Evolutionary conservation across 2,888 invertebrate species (phyloP).

Genomic region (Lycia hirtaria): DNA sequence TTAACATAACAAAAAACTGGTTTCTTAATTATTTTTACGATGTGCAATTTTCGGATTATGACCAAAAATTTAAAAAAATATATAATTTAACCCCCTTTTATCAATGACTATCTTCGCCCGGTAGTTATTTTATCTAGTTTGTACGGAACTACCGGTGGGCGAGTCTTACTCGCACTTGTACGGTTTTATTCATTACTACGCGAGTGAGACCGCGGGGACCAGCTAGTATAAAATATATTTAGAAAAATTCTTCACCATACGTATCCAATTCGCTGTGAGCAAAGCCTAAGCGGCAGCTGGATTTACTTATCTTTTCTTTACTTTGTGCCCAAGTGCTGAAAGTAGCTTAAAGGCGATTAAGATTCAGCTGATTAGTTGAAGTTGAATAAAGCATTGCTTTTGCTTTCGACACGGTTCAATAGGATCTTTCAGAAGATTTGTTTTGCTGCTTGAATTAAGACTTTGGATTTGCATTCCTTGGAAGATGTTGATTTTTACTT

Average conservation of each 20-base stretch:
- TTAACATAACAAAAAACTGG: no score
- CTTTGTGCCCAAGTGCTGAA: conserved; percentile 52
- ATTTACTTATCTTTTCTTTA: conserved; percentile 57
- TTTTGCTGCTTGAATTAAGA: conserved; percentile 9
- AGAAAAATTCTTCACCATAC: not conserved
- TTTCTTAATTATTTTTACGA: no score
- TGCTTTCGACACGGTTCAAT: conserved; percentile 41
- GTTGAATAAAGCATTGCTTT: conserved; percentile 57
- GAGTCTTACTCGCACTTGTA: no score
- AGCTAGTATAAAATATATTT: no score
- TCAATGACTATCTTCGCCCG: no score
- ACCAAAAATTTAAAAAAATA: no score
- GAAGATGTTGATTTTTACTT: not conserved
- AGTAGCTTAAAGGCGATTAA: conserved; percentile 61
- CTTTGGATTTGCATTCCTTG: conserved; percentile 1
- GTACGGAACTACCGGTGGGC: no score
- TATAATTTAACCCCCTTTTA: no score
- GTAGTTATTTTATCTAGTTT: no score
- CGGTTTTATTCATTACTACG: no score
- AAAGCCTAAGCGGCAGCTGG: conserved; percentile 42
- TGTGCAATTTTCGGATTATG: no score
- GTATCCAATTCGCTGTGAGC: conserved; percentile 30
- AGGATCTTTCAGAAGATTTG: conserved; percentile 4
- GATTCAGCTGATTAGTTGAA: conserved; percentile 62
- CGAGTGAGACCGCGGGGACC: no score